Conservation (phyloP, 2,113 vertebrate species). For the Ursus arctos region DNA sequence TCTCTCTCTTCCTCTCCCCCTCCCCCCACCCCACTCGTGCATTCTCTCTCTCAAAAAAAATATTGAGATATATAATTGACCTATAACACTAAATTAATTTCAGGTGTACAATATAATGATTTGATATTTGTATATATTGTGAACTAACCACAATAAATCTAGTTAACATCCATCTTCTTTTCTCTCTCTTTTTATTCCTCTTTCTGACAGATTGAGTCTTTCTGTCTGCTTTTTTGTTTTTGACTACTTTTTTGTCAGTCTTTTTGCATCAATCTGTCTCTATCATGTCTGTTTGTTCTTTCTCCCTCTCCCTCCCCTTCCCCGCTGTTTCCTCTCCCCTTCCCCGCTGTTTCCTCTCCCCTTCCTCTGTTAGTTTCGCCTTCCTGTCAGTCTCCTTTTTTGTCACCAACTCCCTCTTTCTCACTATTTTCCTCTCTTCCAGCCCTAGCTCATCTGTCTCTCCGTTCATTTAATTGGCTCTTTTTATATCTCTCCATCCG, state of each 20-base stretch:
- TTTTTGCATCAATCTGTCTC: background rate
- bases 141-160: background rate
- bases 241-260: background rate
- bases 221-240: background rate
- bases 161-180: background rate
- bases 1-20: background rate
- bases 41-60: background rate
- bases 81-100: conserved; percentile 17
- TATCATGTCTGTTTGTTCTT: background rate
- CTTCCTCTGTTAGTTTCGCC: background rate
- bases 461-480: background rate
- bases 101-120: background rate
- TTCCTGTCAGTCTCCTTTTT: background rate
- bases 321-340: no score
- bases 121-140: background rate
- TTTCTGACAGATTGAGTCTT: background rate
- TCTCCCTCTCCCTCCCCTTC: background rate
- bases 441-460: background rate
- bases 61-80: background rate
- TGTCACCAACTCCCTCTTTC: background rate
- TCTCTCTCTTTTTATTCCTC: background rate
- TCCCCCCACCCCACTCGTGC: background rate
- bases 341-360: background rate
- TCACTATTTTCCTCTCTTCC: background rate
- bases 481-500: background rate